Base-by-base conservation (phyloP, 2,113 vertebrate species). In the Brachirus orientalis region DNA sequence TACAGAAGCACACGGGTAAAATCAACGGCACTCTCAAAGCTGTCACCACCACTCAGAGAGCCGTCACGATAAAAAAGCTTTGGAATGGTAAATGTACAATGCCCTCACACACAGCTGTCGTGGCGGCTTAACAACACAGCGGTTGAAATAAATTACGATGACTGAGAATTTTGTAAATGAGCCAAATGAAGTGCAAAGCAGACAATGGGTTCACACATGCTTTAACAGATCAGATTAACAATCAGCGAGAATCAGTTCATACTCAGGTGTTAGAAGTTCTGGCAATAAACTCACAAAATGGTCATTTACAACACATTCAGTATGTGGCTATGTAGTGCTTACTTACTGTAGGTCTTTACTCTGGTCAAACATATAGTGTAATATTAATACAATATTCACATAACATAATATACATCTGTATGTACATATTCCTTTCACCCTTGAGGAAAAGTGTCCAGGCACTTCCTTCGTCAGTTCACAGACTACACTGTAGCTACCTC, bases 381-480 rank as follows among this genome's bases (percentile, higher is more conserved):
- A 86, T 93, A 92, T 92, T 92, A 91, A 93, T 90, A 94, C 67
- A 89, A 63, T 94, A 92, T 93, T 93, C 89, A 92, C 90, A 92
- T 74, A 74, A 92, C 86, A 84, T 88, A 91, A 91, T 93, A 90
- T 93, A 94, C 91, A 94, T 84, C 86, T 89, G 86, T 93, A 93
- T 93, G 82, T 89, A 88, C 90, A 92, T 68, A 71, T 58, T 88
- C 75, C 77, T 77, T 88, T 61, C 57, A 79, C 56, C 80, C 33
- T 64, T 57, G 1, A 76, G 60, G 79, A 79, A 82, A 86, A 88
- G 75, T 84, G 82, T 91, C 90, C 90, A 91, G 89, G 92, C 91
- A 93, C 90, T 90, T 91, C 75, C 85, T 87, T 59, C n/a, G 57
- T 66, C 50, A 72, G 63, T 77, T 79, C 66, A 41, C 76, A 47